Conservation (phyloP, 2,888 invertebrate species). For the Bhutanitis thaidina region DNA sequence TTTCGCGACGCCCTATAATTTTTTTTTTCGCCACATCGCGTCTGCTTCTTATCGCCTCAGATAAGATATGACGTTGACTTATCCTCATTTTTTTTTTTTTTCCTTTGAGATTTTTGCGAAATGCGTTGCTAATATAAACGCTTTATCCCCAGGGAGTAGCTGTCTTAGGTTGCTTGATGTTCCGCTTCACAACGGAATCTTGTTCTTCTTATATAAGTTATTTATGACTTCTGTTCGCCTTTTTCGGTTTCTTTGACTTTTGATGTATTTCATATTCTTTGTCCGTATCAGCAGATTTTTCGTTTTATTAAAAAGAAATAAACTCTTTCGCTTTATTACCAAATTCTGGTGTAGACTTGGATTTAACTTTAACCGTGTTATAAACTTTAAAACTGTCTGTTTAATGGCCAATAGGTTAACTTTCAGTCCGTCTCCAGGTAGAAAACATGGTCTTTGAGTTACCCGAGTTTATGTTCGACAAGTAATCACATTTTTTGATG, state of each 20-base stretch:
- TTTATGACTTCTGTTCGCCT: slow-evolving; percentile 2
- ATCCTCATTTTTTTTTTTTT: slow-evolving; percentile 18
- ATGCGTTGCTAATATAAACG: slow-evolving; percentile 16
- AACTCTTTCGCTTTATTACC: no score
- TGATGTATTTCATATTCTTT: not conserved
- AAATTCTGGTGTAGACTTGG: no score
- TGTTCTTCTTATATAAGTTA: slow-evolving; percentile 3
- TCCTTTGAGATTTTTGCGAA: slow-evolving; percentile 12
- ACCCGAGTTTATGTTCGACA: no score
- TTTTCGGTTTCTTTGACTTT: not conserved
- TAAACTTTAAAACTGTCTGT: no score
- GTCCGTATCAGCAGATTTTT: not conserved
- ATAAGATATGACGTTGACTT: slow-evolving; percentile 23
- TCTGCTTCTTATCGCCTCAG: slow-evolving; percentile 21
- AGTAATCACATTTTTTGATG: no score
- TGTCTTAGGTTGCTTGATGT: not conserved
- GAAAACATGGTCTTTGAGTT: no score
- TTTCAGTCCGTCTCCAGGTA: no score
- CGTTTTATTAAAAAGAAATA: no score
- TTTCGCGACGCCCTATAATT: slow-evolving; percentile 16
- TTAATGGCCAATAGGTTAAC: no score
- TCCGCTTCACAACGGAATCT: not conserved
- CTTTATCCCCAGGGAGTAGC: slow-evolving; percentile 3
- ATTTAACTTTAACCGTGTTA: no score
- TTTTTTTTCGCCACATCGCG: slow-evolving; percentile 18